phyloP scores from a whole-genome alignment of 2,113 vertebrate genomes.

The Centropus bengalensis region DNA sequence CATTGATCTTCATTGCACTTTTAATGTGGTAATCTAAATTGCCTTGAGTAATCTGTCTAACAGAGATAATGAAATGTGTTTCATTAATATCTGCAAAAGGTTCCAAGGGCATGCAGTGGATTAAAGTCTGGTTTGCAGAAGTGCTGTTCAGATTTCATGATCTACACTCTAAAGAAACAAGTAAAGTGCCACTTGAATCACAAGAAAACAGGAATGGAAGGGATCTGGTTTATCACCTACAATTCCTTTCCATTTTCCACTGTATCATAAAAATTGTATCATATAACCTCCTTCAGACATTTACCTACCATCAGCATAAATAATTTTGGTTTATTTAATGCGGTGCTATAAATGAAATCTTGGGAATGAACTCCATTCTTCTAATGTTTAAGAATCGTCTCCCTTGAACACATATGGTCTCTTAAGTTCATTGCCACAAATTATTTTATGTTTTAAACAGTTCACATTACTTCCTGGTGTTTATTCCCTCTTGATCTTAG shows the following conservation, averaged over 20 bases:
- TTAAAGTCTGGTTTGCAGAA: not conserved
- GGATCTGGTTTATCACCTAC: not conserved
- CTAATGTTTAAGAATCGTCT: not conserved
- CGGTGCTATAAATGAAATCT: not conserved
- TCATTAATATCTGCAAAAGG: slow-evolving; percentile 25
- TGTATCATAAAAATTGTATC: not conserved
- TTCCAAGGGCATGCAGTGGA: not conserved
- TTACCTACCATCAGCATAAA: not conserved
- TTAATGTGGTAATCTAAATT: slow-evolving; percentile 19
- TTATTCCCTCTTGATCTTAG: not conserved
- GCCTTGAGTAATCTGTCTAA: slow-evolving; percentile 31
- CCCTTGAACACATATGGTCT: not conserved
- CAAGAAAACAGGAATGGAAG: not conserved
- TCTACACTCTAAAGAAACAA: not conserved
- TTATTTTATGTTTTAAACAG: not conserved
- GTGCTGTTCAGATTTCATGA: not conserved
- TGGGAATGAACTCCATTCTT: not conserved
- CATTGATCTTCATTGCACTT: slow-evolving; percentile 9
- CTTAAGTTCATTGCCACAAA: not conserved
- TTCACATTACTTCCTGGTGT: not conserved
- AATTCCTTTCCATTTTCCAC: not conserved
- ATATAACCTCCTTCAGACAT: not conserved
- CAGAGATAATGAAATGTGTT: slow-evolving; percentile 21
- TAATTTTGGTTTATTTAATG: not conserved
- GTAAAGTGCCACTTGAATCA: not conserved